phyloP scores from a whole-genome alignment of 2,113 vertebrate species.

The Oophaga pumilio region DNA sequence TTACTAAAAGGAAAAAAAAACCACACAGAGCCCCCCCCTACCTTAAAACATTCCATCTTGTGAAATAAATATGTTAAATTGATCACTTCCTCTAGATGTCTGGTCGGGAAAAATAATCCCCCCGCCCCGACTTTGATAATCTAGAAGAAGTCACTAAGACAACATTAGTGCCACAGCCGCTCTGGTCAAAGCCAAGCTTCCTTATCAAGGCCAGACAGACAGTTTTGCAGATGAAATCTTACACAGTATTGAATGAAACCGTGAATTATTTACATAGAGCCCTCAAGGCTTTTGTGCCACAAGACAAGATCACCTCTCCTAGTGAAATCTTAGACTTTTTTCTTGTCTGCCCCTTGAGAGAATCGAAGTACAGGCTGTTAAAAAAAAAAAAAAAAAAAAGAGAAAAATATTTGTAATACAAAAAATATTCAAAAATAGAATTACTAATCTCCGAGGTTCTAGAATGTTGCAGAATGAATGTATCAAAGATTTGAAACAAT shows the following conservation, averaged over 20 bases:
- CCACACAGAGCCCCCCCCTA: background rate
- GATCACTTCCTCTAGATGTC: constrained; percentile 36
- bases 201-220: constrained; percentile 53
- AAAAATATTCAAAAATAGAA: background rate
- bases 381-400: constrained; percentile 58
- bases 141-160: constrained; percentile 54
- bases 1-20: background rate
- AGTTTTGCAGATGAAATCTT: constrained; percentile 59
- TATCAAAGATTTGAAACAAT: background rate
- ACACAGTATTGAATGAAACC: constrained; percentile 58
- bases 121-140: background rate
- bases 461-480: background rate
- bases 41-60: background rate
- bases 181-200: constrained; percentile 23
- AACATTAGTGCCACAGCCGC: constrained; percentile 36
- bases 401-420: background rate
- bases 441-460: background rate
- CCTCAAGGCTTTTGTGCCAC: constrained; percentile 66
- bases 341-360: constrained; percentile 65
- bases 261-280: constrained; percentile 79
- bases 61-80: constrained; percentile 30
- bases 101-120: constrained; percentile 30
- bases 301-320: constrained; percentile 68
- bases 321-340: constrained; percentile 69
- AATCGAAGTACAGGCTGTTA: constrained; percentile 63